Percentiles rank a stretch among this genome's conserved stretches.
phyloP scores from a whole-genome alignment of 2,888 invertebrate genomes.

The Tachystola acroxantha region DNA sequence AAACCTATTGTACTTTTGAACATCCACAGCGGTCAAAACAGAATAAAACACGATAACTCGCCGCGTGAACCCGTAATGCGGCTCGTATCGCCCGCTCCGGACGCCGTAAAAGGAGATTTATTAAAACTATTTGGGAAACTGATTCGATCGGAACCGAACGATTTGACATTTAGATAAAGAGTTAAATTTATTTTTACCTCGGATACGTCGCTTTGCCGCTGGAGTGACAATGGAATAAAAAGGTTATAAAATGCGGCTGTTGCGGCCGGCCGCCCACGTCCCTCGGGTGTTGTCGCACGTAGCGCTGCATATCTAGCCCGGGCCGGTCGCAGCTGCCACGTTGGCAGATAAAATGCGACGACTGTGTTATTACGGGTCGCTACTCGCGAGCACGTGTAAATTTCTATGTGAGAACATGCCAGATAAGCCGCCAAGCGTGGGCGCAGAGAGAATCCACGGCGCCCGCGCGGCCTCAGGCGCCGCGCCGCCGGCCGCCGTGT shows the following conservation, averaged over 20 bases:
- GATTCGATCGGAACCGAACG: slow-evolving; percentile 77
- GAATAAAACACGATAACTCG: slow-evolving; percentile 73
- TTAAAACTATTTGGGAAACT: slow-evolving; percentile 77
- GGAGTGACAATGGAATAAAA: slow-evolving; percentile 77
- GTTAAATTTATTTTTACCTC: slow-evolving; percentile 75
- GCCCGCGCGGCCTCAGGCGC: slow-evolving; percentile 21
- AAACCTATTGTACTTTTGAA: slow-evolving; percentile 70
- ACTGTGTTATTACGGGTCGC: slow-evolving; percentile 62
- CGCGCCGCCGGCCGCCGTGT: slow-evolving; percentile 20
- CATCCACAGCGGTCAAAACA: slow-evolving; percentile 67
- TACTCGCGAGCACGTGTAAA: slow-evolving; percentile 72
- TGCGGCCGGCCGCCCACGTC: slow-evolving; percentile 66
- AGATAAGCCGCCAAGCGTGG: slow-evolving; percentile 64
- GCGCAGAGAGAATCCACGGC: slow-evolving; percentile 52
- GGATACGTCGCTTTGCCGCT: slow-evolving; percentile 51
- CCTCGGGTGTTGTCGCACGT: slow-evolving; percentile 57
- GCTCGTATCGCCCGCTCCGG: slow-evolving; percentile 54
- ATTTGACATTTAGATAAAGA: slow-evolving; percentile 79
- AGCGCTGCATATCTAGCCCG: slow-evolving; percentile 41
- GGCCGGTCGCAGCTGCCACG: slow-evolving; percentile 47
- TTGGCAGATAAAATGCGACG: slow-evolving; percentile 65
- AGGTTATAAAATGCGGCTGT: slow-evolving; percentile 73
- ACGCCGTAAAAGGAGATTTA: slow-evolving; percentile 77
- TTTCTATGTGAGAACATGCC: slow-evolving; percentile 69
- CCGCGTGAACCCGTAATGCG: slow-evolving; percentile 66